Base-by-base conservation (phyloP, 2,113 vertebrate species). In the Nematolebias whitei region DNA sequence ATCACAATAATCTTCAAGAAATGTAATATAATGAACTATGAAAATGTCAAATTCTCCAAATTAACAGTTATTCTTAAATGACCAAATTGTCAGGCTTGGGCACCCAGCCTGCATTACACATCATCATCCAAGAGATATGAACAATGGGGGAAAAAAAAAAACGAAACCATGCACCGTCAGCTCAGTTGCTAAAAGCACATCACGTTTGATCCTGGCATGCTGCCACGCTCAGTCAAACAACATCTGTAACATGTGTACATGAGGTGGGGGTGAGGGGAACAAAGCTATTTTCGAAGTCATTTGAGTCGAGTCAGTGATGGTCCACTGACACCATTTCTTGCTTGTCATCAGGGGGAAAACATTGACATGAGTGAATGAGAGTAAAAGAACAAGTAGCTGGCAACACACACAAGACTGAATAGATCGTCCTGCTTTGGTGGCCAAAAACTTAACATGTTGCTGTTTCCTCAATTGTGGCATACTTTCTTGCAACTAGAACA, bases 281-380 rank as follows among this genome's bases (percentile, higher is more conserved):
- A 66, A 87, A 83, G 83, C 83, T 78, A 85, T 89, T 90, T 89
- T 71, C 82, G 67, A 86, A 87, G 85, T 82, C 78, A 80, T 88
- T 88, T 91, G 83, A 87, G 84, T 71, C 64, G 43, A 84, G 85
- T 75, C 85, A 72, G 79, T 80, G 78, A 89, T 63, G 81, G 85
- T 90, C 83, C 83, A 78, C 54, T 76, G 83, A 74, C 69, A 68
- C 55, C 81, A 84, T 81, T 76, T 59, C 48, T 35, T 56, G 71
- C 76, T 68, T 62, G 68, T 71, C 76, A 71, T 19, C 7, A 12
- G 4, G 1, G 6, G 3, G 1, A 40, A 57, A 74, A 68, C 45
- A 38, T 48, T 2, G 22, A 50, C 53, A 50, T n/a, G 32, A 67
- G 75, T 75, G 73, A 85, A 85, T 74, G 67, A 85, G 63, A 84